Percentiles rank a stretch among this genome's conserved stretches.
phyloP scores from a whole-genome alignment of 2,888 invertebrate species.

The Oscheius sp. region DNA sequence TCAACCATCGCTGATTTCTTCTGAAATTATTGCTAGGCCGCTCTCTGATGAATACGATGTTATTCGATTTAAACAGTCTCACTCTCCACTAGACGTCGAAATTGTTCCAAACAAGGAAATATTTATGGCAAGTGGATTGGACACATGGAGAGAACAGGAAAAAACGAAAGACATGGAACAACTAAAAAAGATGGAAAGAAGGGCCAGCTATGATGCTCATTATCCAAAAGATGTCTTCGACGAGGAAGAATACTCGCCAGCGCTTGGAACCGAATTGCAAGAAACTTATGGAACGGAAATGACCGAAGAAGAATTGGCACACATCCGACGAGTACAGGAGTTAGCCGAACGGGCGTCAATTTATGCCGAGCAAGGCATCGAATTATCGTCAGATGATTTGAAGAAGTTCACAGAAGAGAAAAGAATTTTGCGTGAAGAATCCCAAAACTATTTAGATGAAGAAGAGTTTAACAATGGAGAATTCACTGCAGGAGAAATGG shows the following conservation, averaged over 20 bases:
- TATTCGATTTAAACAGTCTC: not conserved
- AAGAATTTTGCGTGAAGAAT: not conserved
- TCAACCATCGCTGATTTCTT: not conserved
- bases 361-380: conserved; percentile 17
- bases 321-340: conserved; percentile 36
- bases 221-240: conserved; percentile 20
- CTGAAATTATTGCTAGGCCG: not conserved
- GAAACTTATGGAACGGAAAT: conserved; percentile 9
- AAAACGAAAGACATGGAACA: conserved; percentile 39
- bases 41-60: not conserved
- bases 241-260: conserved; percentile 1
- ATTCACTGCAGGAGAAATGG: conserved; percentile 61
- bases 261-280: no score
- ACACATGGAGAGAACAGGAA: conserved; percentile 45
- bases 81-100: no score
- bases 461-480: conserved; percentile 3
- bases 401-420: conserved; percentile 9
- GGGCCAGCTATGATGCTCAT: conserved; percentile 15
- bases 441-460: not conserved
- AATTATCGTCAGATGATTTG: conserved; percentile 14
- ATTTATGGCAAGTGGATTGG: not conserved
- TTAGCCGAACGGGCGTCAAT: conserved; percentile 34
- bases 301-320: conserved; percentile 35
- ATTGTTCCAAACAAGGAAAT: not conserved
- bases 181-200: not conserved